These are phyloP conservation scores for Trichonephila clavipes DNA, from an alignment of 1,140 invertebrate genomes.

Conservation along the genomic window DNA sequence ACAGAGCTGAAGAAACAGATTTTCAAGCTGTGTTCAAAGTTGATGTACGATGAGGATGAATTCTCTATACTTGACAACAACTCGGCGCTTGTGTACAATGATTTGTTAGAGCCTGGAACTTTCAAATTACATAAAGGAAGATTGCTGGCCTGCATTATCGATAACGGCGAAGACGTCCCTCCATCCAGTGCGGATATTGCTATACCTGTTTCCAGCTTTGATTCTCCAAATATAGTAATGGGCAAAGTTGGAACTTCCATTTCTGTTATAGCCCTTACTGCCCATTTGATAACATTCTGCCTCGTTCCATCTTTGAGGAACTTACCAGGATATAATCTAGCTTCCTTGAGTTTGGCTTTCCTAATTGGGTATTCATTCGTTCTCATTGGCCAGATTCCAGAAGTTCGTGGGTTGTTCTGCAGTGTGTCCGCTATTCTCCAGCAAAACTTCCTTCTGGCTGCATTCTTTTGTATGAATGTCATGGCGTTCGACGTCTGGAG, in stretches of 20 bases:
- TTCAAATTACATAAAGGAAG: not conserved
- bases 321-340: constrained; percentile 83
- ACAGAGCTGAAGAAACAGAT: not conserved
- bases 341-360: constrained; percentile 82
- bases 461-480: constrained; percentile 85
- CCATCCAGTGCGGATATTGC: too few relatives aligned
- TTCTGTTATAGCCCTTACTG: constrained; percentile 82
- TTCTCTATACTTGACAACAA: constrained; percentile 14
- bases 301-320: constrained; percentile 82
- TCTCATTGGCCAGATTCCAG: constrained; percentile 80
- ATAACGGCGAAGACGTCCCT: not conserved
- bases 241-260: constrained; percentile 81
- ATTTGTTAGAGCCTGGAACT: not conserved
- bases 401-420: constrained; percentile 78
- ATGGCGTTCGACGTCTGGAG: constrained; percentile 84
- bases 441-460: constrained; percentile 83
- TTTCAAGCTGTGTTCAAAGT: not conserved
- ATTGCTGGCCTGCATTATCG: not conserved
- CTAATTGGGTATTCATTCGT: constrained; percentile 82
- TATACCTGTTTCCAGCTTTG: not conserved
- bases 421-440: constrained; percentile 80
- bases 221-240: constrained; percentile 80
- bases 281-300: constrained; percentile 82
- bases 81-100: not conserved
- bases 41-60: not conserved